Percentiles rank a stretch among this genome's conserved stretches.
These are phyloP conservation scores for Chionoecetes opilio DNA, from an alignment of 1,140 invertebrate species.

Conservation along the genomic window DNA sequence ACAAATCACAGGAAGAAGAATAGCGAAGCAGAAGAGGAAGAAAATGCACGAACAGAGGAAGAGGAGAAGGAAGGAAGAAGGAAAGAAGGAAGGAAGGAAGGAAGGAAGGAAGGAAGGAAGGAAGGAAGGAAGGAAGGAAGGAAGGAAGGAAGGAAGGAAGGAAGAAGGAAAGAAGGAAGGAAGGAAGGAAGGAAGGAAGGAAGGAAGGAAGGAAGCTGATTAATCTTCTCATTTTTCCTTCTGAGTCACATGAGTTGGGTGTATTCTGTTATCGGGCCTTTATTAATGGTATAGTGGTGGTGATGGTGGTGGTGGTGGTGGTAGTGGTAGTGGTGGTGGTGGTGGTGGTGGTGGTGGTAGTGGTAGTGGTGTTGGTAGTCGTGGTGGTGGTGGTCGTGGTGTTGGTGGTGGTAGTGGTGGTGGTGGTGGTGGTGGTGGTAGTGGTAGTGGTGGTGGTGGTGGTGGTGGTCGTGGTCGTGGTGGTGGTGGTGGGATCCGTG, in stretches of 20 bases:
- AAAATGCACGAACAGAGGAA: no score
- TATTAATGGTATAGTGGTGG: neutral
- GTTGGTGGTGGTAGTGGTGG: neutral
- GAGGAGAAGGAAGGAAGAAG: no score
- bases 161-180: neutral
- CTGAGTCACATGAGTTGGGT: neutral
- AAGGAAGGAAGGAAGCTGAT: no score
- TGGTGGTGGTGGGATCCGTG: no score
- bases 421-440: neutral
- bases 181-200: no score
- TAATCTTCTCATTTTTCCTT: neutral
- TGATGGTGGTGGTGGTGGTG: neutral
- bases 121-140: no score
- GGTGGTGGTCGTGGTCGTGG: neutral
- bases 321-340: neutral
- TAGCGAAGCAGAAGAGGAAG: no score
- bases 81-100: no score
- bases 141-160: no score
- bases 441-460: no score
- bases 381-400: neutral
- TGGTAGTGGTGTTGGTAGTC: neutral
- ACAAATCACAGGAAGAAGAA: neutral
- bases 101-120: no score
- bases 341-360: neutral
- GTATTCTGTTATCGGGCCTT: neutral